Base-by-base conservation (phyloP, 2,797 vertebrate species). In the Epinephelus awoara region DNA sequence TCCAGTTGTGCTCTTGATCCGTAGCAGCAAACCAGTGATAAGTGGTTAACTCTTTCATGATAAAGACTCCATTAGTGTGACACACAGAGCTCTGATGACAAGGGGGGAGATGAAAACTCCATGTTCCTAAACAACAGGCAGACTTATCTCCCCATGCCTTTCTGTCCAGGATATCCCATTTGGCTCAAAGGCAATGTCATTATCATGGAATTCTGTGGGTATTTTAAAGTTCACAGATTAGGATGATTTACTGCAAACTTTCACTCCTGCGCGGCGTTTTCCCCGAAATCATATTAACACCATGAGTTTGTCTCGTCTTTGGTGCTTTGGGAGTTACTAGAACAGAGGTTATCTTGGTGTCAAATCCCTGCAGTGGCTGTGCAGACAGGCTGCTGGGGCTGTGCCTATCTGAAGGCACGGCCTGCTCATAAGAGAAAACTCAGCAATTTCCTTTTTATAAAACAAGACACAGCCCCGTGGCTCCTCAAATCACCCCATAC, bases 81-180 rank as follows among this genome's bases (percentile, higher is more conserved):
- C 51, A 75, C 64, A 72, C 67, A 63, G 49, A 77, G 56, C 71
- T 75, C 61, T 42, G 67, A 23, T 4, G 50, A 64, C 19, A 49
- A 54, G 63, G 47, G 25, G 21, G 59, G n/a, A 50, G 74, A 80
- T 18, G 85, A 90, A 88, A 87, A 87, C 72, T 83, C 67, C 78
- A 69, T 89, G 90, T 93, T 92, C 75, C 88, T 79, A 91, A 93
- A 93, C 89, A 92, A 85, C 89, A 55, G 57, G 67, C 69, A 11
- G 65, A 75, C 84, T 92, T 91, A 94, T 94, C 91, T 83, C 72
- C 15, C 14, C 58, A 3, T 55, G 72, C 46, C 84, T 90, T 85
- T 89, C 85, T 83, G 90, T 86, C 69, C 83, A 87, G 89, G 85
- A 91, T 86, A 84, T 92, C 87, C 79, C 75, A 77, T 62, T 71